Percentiles rank a stretch among this genome's conserved stretches.
These are phyloP conservation scores for Dicentrarchus labrax DNA, from an alignment of 2,113 vertebrate species.

Conservation along the genomic window DNA sequence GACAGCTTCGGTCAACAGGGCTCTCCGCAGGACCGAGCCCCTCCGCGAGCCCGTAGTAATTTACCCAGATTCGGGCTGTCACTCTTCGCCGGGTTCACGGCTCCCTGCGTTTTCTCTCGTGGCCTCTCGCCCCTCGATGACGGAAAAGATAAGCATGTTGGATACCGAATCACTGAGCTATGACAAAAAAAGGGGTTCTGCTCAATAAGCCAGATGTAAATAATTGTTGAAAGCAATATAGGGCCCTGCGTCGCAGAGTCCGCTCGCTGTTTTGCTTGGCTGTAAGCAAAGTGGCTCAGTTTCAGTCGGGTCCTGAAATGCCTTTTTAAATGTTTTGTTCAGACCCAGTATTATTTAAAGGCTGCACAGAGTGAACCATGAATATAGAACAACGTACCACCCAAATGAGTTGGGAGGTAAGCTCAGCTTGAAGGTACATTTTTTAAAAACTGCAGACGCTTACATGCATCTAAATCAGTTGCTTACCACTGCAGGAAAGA, in stretches of 20 bases:
- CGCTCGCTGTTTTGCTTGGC: constrained; percentile 77
- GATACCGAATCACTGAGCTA: constrained; percentile 65
- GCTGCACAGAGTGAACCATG: constrained; percentile 41
- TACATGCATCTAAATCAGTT: constrained; percentile 21
- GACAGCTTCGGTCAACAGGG: constrained; percentile 53
- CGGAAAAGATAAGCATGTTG: constrained; percentile 76
- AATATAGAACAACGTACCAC: constrained; percentile 50
- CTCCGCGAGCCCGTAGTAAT: background rate
- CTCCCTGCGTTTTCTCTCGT: constrained; percentile 63
- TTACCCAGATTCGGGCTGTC: constrained; percentile 57
- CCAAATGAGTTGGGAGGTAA: constrained; percentile 32
- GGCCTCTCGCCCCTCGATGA: constrained; percentile 63
- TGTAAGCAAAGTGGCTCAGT: constrained; percentile 49
- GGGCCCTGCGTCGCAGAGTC: constrained; percentile 50
- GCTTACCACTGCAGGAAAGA: background rate
- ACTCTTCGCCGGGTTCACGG: constrained; percentile 60
- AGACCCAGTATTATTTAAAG: constrained; percentile 69
- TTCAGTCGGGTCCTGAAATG: constrained; percentile 68
- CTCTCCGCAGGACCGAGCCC: constrained; percentile 42
- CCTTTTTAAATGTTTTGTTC: constrained; percentile 76
- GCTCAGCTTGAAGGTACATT: constrained; percentile 27
- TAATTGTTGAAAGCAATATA: constrained; percentile 77
- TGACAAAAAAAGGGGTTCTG: constrained; percentile 62
- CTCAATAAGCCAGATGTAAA: constrained; percentile 82
- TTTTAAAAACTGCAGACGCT: constrained; percentile 33